Evolutionary conservation across 2,888 invertebrate genomes (phyloP).

Genomic region (Oxycera nigricornis): DNA sequence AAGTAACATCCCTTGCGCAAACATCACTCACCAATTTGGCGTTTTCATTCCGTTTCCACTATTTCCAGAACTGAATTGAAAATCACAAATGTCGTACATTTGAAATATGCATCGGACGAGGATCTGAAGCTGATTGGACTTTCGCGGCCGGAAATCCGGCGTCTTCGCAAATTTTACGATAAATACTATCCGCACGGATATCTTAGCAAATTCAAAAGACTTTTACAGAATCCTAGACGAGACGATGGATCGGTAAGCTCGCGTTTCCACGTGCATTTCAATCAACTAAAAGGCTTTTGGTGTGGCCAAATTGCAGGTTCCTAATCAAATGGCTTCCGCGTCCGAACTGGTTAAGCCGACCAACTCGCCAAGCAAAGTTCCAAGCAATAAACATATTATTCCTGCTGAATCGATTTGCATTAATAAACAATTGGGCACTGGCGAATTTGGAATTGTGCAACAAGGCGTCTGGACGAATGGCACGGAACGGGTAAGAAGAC

Average conservation of each 20-base stretch:
- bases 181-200: slow-evolving; percentile 95
- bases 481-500: slow-evolving; percentile 77
- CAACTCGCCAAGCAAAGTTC: slow-evolving; percentile 59
- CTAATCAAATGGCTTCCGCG: slow-evolving; percentile 69
- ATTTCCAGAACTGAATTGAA: slow-evolving; percentile 80
- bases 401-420: slow-evolving; percentile 89
- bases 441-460: slow-evolving; percentile 98
- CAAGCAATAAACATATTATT: slow-evolving; percentile 83
- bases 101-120: slow-evolving; percentile 93
- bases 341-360: slow-evolving; percentile 71
- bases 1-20: slow-evolving; percentile 55
- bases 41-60: slow-evolving; percentile 25
- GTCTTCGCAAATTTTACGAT: slow-evolving; percentile 91
- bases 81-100: slow-evolving; percentile 83
- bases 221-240: slow-evolving; percentile 69
- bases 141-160: slow-evolving; percentile 92
- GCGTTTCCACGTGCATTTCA: not conserved
- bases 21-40: not conserved
- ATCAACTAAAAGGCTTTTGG: not conserved
- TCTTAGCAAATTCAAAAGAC: slow-evolving; percentile 87
- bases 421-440: slow-evolving; percentile 93
- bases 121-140: slow-evolving; percentile 91
- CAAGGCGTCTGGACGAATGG: slow-evolving; percentile 98
- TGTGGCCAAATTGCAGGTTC: slow-evolving; percentile 35
- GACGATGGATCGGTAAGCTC: slow-evolving; percentile 62